These are phyloP conservation scores for Mactromeris polynyma DNA, from an alignment of 2,888 invertebrate genomes.

Conservation along the genomic window DNA sequence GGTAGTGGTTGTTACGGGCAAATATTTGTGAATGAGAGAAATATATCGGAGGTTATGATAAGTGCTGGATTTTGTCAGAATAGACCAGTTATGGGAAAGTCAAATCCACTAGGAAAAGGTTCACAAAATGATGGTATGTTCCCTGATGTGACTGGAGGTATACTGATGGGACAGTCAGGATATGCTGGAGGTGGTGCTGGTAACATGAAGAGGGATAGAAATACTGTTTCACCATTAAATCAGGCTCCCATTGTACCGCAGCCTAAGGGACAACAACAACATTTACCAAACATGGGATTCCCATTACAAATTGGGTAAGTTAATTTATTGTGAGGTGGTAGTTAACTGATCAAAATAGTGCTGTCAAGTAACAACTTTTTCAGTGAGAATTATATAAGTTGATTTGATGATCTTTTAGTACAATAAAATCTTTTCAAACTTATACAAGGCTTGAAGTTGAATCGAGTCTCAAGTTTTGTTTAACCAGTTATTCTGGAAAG, in stretches of 20 bases:
- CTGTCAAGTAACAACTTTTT: too few relatives aligned
- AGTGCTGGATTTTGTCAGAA: slow-evolving; percentile 76
- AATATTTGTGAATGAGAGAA: slow-evolving; percentile 70
- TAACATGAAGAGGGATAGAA: slow-evolving; percentile 5
- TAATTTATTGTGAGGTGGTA: too few relatives aligned
- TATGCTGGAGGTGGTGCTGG: slow-evolving; percentile 9
- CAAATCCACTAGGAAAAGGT: slow-evolving; percentile 7
- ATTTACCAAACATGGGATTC: slow-evolving; percentile 43
- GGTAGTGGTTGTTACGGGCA: slow-evolving; percentile 78
- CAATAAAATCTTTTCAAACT: too few relatives aligned
- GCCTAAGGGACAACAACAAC: slow-evolving; percentile 8
- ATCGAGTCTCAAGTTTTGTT: too few relatives aligned
- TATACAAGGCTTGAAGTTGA: too few relatives aligned
- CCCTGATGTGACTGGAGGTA: slow-evolving; percentile 17
- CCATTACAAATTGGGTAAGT: slow-evolving; percentile 35
- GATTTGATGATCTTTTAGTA: too few relatives aligned
- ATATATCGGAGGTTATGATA: slow-evolving; percentile 75
- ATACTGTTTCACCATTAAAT: slow-evolving; percentile 17
- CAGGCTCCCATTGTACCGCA: slow-evolving; percentile 12
- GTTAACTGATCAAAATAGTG: too few relatives aligned
- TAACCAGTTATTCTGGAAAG: too few relatives aligned
- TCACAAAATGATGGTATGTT: slow-evolving; percentile 23
- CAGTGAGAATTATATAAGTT: too few relatives aligned
- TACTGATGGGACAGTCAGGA: slow-evolving; percentile 31
- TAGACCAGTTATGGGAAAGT: slow-evolving; percentile 69